A percentile compares a stretch with the other conserved stretches of the same genome.
Evolutionary conservation across 2,888 invertebrate species (phyloP).

Genomic region (Calliphora vomitoria): DNA sequence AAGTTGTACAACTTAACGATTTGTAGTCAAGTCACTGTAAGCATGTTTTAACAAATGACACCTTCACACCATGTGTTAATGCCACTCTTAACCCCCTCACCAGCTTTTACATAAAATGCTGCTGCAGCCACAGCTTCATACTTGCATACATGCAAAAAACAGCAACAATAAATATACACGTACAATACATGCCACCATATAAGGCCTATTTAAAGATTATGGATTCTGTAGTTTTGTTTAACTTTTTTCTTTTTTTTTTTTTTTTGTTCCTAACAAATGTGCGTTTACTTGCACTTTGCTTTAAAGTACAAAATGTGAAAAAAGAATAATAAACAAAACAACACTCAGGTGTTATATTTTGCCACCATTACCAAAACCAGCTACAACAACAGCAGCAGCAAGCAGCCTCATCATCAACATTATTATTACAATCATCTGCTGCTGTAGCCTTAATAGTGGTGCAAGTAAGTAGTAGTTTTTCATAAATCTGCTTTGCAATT

Average conservation of each 20-base stretch:
- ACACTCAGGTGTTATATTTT: slow-evolving; percentile 70
- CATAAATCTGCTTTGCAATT: slow-evolving; percentile 60
- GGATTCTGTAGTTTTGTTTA: slow-evolving; percentile 72
- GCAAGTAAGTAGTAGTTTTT: slow-evolving; percentile 49
- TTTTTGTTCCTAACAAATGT: slow-evolving; percentile 74
- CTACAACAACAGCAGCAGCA: slow-evolving; percentile 39
- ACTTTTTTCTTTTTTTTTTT: too few relatives aligned
- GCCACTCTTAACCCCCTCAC: slow-evolving; percentile 38
- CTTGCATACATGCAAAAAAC: slow-evolving; percentile 24
- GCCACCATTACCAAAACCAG: slow-evolving; percentile 67
- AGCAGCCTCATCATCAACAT: slow-evolving; percentile 48
- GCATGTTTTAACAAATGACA: slow-evolving; percentile 82
- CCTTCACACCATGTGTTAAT: slow-evolving; percentile 77
- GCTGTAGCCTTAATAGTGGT: slow-evolving; percentile 35
- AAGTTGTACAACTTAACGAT: slow-evolving; percentile 77
- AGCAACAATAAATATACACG: slow-evolving; percentile 41
- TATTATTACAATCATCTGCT: slow-evolving; percentile 57
- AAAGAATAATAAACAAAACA: neutral
- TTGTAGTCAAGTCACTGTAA: slow-evolving; percentile 80
- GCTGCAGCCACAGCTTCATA: slow-evolving; percentile 25
- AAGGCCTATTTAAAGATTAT: slow-evolving; percentile 64
- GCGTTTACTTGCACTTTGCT: slow-evolving; percentile 79
- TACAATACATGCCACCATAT: slow-evolving; percentile 65
- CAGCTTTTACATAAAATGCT: neutral
- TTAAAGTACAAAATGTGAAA: slow-evolving; percentile 5